Conservation (phyloP, 2,113 vertebrate species). For the Ophthalmolycus amberensis region DNA sequence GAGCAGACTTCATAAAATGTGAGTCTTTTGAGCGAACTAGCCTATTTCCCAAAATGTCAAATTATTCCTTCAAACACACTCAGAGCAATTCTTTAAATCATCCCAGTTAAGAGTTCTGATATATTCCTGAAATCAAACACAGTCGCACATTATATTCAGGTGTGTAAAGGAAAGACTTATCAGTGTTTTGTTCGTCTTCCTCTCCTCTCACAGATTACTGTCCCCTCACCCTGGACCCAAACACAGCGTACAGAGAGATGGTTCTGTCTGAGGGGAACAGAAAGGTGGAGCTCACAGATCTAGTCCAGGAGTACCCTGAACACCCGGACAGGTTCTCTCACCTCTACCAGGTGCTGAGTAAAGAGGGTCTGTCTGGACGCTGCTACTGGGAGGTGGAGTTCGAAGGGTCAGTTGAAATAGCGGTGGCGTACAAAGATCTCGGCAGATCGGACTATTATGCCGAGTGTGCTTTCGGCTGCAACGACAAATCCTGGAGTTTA, state of each 20-base stretch:
- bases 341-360: constrained; percentile 35
- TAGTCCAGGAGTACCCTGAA: constrained; percentile 28
- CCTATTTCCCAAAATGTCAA: not conserved
- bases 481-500: constrained; percentile 40
- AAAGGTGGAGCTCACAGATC: not conserved
- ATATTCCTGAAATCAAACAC: not conserved
- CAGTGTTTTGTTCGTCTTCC: not conserved
- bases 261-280: constrained; percentile 41
- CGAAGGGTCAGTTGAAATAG: constrained; percentile 14
- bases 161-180: not conserved
- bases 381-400: constrained; percentile 48
- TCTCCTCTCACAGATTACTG: constrained; percentile 29
- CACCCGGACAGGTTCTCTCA: constrained; percentile 37
- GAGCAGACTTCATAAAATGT: constrained; percentile 38
- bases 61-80: not conserved
- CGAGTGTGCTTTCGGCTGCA: constrained; percentile 38
- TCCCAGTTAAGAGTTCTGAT: not conserved
- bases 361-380: constrained; percentile 14
- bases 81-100: not conserved
- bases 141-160: not conserved
- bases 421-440: constrained; percentile 27
- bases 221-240: constrained; percentile 41
- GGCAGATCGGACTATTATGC: constrained; percentile 9
- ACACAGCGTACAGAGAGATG: constrained; percentile 41
- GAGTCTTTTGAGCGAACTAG: constrained; percentile 3